phyloP scores from a whole-genome alignment of 2,888 invertebrate genomes.

The Melanargia galathea region DNA sequence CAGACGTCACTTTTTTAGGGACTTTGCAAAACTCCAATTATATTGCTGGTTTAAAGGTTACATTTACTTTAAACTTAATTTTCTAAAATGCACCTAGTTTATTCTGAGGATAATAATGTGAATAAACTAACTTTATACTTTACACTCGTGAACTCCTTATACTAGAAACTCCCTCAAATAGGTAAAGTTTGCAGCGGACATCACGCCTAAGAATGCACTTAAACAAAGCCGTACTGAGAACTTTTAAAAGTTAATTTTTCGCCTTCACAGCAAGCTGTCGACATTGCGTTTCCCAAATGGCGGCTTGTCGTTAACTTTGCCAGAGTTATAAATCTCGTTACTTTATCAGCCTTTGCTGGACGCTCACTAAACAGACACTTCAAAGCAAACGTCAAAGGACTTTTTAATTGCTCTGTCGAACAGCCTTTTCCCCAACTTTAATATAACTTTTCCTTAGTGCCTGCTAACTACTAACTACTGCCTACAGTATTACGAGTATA shows the following conservation, averaged over 20 bases:
- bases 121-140: background rate
- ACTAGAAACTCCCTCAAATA: slow-evolving; percentile 44
- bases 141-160: slow-evolving; percentile 1
- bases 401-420: slow-evolving; percentile 66
- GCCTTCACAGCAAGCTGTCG: slow-evolving; percentile 51
- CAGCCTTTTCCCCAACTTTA: slow-evolving; percentile 49
- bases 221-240: slow-evolving; percentile 49
- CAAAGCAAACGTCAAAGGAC: slow-evolving; percentile 61
- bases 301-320: slow-evolving; percentile 68
- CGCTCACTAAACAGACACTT: slow-evolving; percentile 61
- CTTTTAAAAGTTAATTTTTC: slow-evolving; percentile 44
- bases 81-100: background rate
- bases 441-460: slow-evolving; percentile 23
- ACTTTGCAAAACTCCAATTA: background rate
- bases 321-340: slow-evolving; percentile 69
- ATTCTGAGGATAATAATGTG: background rate
- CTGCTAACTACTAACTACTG: background rate
- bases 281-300: slow-evolving; percentile 69
- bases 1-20: background rate
- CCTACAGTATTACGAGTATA: slow-evolving; percentile 1
- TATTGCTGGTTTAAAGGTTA: background rate
- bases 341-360: slow-evolving; percentile 63
- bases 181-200: slow-evolving; percentile 16
- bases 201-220: slow-evolving; percentile 50
- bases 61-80: background rate